Base-by-base conservation (phyloP, 2,797 vertebrate species). In the Sardinella longiceps region DNA sequence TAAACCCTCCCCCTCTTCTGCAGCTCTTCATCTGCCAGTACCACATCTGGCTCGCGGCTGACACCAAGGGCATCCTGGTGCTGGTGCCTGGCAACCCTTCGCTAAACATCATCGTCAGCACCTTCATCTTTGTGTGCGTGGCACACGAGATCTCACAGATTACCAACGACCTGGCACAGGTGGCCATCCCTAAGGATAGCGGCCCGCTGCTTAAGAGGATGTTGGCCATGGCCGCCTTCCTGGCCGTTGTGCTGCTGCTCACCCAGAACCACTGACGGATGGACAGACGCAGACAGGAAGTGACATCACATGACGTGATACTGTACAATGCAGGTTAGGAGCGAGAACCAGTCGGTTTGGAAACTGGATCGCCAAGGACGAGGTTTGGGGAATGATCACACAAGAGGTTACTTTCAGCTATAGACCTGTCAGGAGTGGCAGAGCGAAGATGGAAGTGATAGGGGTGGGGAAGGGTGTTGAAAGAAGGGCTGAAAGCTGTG, bases 21-120 rank as follows among this genome's bases (percentile, higher is more conserved):
- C 87, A 99, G 98, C 97, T 99, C 48, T 99, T 99, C 90, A 99
- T 99, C 87, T 99, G 98, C 91, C 98, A 99, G 81, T 99, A 99
- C 91, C 98, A 99, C 90, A 98, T 99, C 88, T 99, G 98, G 98
- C 95, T 99, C 89, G 98, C 98, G 0, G 98, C 98, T 0, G 98
- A 99, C 94, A 99, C 98, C 45, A 98, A 97, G 89, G 98, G 98
- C 1, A 96, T 99, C 91, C 91, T 99, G 92, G 97, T 99, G 23
- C 96, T 99, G 23, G 95, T 99, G 88, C 98, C 98, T 11, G 98
- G 97, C 87, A 97, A 93, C 92, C 97, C 98, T 0, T 94, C 96
- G 58, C 95, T 99, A 81, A 99, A 99, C 90, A 96, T 98, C 91
- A 93, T 98, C 80, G 91, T 99, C 93, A 99, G 98, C 96, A 98